Base-by-base conservation (phyloP, 2,888 invertebrate genomes). In the Agriopis aurantiaria region DNA sequence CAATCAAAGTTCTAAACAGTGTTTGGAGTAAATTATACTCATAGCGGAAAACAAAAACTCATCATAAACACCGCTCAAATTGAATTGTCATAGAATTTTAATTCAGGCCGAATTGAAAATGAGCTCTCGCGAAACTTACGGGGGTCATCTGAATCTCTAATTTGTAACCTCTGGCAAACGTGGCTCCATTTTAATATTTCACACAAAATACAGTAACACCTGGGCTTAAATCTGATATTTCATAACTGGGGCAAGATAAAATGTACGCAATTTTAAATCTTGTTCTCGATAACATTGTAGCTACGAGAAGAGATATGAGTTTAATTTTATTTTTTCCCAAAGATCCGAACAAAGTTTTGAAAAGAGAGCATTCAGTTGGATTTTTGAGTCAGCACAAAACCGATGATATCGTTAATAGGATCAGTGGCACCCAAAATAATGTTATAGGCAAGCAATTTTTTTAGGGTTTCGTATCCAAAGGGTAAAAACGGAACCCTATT, bases 171-270 rank as follows among this genome's bases (percentile, higher is more conserved):
- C 82, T 75, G 79, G 75, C 79, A 73, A 81, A 79, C 82, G 80
- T 78, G 81, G 82, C 80, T 79, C 81, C 79, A 82, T 86, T 86
- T 87, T 88, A 87, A 90, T 89, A 89, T 89, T 90, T 88, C 84
- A 90, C 83, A 85, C 83, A 81, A 87, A 88, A 88, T 85, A 86
- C 80, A 80, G 86, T 83, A 86, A 84, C 88, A 90, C 88, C 88
- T 90, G 75, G 73, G 80, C 79, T 85, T 86, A 84, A 88, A 87
- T 86, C 85, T 86, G 78, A 76, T 78, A 82, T 84, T 87, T 84
- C 80, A 81, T 82, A 81, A 80, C 81, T 80, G 80, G 78, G 72
- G 80, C 77, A 76, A 78, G 74, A 80, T 82, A 81, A 83, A 84
- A 82, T 80, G 74, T 77, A 77, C 75, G 78, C 74, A 75, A 78